Percentiles rank a stretch among this genome's conserved stretches.
Evolutionary conservation across 2,797 vertebrate species (phyloP).

Genomic region (Geotrypetes seraphini): DNA sequence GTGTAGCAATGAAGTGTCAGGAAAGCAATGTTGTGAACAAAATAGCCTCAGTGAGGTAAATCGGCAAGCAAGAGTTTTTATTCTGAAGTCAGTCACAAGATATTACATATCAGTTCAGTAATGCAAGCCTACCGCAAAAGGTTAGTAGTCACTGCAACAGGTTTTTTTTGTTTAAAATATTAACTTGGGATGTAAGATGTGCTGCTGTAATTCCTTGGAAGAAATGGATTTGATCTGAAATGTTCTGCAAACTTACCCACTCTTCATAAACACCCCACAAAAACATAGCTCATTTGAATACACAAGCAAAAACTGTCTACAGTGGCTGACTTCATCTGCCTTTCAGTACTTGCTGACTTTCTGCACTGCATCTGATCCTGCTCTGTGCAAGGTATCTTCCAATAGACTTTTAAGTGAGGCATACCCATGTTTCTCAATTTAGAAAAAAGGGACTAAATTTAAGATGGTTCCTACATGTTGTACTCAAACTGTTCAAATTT

Average conservation of each 20-base stretch:
- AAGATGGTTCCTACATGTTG: no score
- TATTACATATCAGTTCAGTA: conserved; percentile 41
- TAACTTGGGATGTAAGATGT: no score
- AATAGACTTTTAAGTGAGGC: conserved; percentile 27
- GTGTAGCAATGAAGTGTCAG: conserved; percentile 34
- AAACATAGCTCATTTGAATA: conserved; percentile 8
- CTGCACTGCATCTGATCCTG: no score
- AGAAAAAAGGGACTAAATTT: conserved; percentile 16
- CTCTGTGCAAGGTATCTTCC: no score
- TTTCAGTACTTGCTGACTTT: no score
- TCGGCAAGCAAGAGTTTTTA: conserved; percentile 41
- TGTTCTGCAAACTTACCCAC: conserved; percentile 7
- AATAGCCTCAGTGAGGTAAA: conserved; percentile 54
- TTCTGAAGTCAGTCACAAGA: conserved; percentile 47
- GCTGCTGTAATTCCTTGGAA: no score
- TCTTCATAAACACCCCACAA: conserved; percentile 10
- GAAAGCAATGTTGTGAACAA: conserved; percentile 38
- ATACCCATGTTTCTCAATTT: conserved; percentile 31
- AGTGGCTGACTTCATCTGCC: no score
- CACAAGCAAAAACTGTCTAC: no score
- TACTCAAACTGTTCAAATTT: conserved; percentile 39
- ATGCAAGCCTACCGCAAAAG: no score
- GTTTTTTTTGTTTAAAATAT: no score
- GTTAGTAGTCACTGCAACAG: no score
- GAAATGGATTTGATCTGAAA: no score